phyloP scores from a whole-genome alignment of 2,797 vertebrate species.

The Acridotheres tristis region DNA sequence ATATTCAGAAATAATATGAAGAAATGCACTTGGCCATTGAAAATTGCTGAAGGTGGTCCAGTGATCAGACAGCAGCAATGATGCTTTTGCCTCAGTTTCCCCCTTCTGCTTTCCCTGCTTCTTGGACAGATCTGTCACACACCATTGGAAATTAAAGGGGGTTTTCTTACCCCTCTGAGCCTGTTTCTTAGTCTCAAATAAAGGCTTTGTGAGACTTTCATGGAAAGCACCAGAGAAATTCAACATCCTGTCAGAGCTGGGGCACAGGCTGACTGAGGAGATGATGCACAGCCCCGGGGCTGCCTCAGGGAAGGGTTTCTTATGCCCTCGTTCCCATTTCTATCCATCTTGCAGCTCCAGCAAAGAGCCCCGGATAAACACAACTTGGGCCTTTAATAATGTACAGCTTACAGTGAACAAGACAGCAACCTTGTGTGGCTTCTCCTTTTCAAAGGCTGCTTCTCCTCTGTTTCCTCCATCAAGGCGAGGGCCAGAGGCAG shows the following conservation, averaged over 20 bases:
- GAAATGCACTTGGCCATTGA: neutral
- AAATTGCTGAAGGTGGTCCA: neutral
- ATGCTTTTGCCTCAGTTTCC: neutral
- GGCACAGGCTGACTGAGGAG: neutral
- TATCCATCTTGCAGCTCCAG: neutral
- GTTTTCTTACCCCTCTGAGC: neutral
- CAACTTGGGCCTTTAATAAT: neutral
- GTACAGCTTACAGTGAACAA: neutral
- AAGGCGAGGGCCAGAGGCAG: neutral
- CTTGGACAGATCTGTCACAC: rapidly evolving
- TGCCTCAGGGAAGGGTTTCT: conserved; percentile 28
- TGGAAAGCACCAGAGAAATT: neutral
- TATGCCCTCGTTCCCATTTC: rapidly evolving
- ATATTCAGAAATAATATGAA: neutral
- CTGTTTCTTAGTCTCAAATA: neutral
- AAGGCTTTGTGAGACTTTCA: neutral
- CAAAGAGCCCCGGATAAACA: conserved; percentile 1
- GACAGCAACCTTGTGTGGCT: neutral
- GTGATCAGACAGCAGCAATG: neutral
- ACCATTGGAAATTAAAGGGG: neutral
- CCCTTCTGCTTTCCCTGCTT: neutral
- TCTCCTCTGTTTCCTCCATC: neutral
- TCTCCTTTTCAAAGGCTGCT: neutral
- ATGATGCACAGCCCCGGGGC: neutral
- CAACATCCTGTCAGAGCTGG: neutral